Conservation (phyloP, 2,113 vertebrate species). For the Protobothrops mucrosquamatus region DNA sequence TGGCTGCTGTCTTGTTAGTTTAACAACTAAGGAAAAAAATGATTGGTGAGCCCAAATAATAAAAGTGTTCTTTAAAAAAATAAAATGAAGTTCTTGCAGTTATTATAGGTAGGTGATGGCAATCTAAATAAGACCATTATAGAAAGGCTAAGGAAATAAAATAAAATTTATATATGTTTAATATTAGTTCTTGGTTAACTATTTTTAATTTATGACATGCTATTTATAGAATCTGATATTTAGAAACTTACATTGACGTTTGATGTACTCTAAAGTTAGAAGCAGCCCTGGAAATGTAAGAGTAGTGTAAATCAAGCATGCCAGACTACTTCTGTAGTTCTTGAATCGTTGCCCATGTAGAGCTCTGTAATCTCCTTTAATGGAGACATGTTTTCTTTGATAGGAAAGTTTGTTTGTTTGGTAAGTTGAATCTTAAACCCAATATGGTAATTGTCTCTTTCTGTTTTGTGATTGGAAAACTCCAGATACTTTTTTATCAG, state of each 20-base stretch:
- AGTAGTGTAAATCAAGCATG: slow-evolving; percentile 62
- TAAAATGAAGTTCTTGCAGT: background rate
- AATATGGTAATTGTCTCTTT: slow-evolving; percentile 15
- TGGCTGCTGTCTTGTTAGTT: background rate
- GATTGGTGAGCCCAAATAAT: background rate
- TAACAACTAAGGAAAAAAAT: background rate
- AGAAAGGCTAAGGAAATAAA: background rate
- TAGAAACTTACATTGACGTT: slow-evolving; percentile 35
- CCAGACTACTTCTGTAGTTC: slow-evolving; percentile 66
- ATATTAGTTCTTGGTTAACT: background rate
- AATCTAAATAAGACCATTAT: background rate
- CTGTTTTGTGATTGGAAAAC: slow-evolving; percentile 24
- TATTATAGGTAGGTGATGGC: background rate
- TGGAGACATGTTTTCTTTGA: slow-evolving; percentile 67
- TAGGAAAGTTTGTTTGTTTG: slow-evolving; percentile 64
- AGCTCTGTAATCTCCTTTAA: slow-evolving; percentile 70
- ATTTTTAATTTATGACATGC: slow-evolving; percentile 6
- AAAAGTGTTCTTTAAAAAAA: background rate
- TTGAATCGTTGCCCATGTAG: slow-evolving; percentile 69
- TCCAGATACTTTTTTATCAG: background rate
- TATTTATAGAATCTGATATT: slow-evolving; percentile 22
- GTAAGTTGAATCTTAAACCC: slow-evolving; percentile 35
- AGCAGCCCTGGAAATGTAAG: slow-evolving; percentile 60
- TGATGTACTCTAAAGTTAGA: slow-evolving; percentile 61
- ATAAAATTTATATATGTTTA: background rate